Evolutionary conservation across 1,140 invertebrate species (phyloP).

Genomic region (Ips typographus): DNA sequence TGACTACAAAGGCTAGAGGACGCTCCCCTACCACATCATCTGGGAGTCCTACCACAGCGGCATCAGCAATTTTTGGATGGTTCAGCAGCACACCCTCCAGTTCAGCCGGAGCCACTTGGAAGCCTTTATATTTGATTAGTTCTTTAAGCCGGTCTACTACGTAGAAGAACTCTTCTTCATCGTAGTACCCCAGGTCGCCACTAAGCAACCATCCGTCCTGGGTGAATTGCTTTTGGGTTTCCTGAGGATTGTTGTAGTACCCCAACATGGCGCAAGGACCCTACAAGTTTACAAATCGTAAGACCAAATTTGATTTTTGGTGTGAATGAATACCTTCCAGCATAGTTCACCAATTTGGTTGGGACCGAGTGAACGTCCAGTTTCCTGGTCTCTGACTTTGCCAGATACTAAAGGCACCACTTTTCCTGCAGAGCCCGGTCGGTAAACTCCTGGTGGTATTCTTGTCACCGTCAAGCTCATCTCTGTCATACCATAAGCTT

Average conservation of each 20-base stretch:
- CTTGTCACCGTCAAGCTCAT: slow-evolving; percentile 54
- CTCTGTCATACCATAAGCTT: slow-evolving; percentile 72
- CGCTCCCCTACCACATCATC: slow-evolving; percentile 67
- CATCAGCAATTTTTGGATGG: slow-evolving; percentile 68
- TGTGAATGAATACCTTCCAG: slow-evolving; percentile 52
- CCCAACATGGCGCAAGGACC: slow-evolving; percentile 65
- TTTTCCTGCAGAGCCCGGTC: slow-evolving; percentile 60
- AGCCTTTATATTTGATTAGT: slow-evolving; percentile 82
- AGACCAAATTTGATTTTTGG: not conserved
- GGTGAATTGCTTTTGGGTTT: slow-evolving; percentile 69
- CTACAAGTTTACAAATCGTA: slow-evolving; percentile 4
- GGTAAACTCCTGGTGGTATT: slow-evolving; percentile 41
- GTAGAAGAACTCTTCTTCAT: slow-evolving; percentile 70
- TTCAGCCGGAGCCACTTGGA: slow-evolving; percentile 74
- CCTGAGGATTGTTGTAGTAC: slow-evolving; percentile 69
- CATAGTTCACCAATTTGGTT: slow-evolving; percentile 69
- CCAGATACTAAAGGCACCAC: slow-evolving; percentile 58
- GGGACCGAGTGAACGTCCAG: slow-evolving; percentile 60
- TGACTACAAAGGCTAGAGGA: slow-evolving; percentile 70
- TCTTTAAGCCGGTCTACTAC: slow-evolving; percentile 87
- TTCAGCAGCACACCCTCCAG: slow-evolving; percentile 69
- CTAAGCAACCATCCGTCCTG: slow-evolving; percentile 77
- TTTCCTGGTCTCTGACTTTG: slow-evolving; percentile 65
- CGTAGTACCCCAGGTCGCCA: slow-evolving; percentile 79
- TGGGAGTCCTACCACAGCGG: slow-evolving; percentile 70